Evolutionary conservation across 2,888 invertebrate species (phyloP).

Genomic region (Gasteruption jaculator): DNA sequence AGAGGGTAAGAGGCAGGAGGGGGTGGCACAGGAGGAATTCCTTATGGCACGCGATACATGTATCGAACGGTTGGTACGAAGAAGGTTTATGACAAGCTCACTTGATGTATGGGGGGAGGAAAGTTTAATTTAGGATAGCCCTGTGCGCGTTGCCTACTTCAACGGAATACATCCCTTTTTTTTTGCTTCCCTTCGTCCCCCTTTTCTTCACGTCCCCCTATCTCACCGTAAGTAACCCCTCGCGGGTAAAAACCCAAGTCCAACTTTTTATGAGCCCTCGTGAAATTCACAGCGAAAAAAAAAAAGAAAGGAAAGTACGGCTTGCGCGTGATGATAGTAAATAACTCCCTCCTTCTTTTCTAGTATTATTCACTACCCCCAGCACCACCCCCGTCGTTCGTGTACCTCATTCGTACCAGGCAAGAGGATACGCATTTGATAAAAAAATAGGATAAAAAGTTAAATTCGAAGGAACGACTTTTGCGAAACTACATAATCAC

Average conservation of each 20-base stretch:
- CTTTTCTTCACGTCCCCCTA: constrained; percentile 14
- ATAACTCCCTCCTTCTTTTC: constrained; percentile 17
- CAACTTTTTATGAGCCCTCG: constrained; percentile 23
- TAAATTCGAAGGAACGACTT: constrained; percentile 1
- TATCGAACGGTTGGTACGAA: too few relatives aligned
- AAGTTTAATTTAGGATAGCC: constrained; percentile 38
- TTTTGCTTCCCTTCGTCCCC: constrained; percentile 9
- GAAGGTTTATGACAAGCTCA: too few relatives aligned
- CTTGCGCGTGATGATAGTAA: constrained; percentile 14
- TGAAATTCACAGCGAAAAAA: constrained; percentile 13
- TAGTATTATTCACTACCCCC: constrained; percentile 7
- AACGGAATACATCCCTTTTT: constrained; percentile 14
- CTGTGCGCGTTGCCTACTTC: constrained; percentile 21
- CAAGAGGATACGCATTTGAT: not conserved
- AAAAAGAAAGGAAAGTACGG: not conserved
- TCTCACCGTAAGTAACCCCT: not conserved
- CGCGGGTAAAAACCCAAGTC: too few relatives aligned
- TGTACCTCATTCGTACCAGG: constrained; percentile 12
- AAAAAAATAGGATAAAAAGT: constrained; percentile 3
- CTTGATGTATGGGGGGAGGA: too few relatives aligned
- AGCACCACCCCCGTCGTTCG: constrained; percentile 1
- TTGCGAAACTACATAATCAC: too few relatives aligned
- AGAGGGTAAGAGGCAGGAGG: constrained; percentile 21
- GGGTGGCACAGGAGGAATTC: too few relatives aligned
- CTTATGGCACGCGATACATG: too few relatives aligned